Evolutionary conservation across 2,888 invertebrate genomes (phyloP).

Genomic region (Chrysomela aeneicollis): DNA sequence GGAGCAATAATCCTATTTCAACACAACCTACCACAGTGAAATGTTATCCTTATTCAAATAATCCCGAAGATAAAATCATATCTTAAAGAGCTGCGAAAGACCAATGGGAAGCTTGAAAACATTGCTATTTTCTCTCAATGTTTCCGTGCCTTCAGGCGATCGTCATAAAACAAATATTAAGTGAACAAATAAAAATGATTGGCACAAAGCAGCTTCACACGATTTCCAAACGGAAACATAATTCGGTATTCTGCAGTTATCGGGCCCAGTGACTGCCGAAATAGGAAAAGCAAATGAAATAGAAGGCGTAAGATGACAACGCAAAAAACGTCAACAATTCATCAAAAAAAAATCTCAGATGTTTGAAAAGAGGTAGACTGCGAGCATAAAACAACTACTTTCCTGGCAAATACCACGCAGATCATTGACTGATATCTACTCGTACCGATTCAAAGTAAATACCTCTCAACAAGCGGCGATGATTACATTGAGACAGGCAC

Average conservation of each 20-base stretch:
- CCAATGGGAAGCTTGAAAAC: not conserved
- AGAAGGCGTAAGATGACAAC: too few relatives aligned
- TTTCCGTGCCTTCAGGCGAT: conserved; percentile 29
- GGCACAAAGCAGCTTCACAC: not conserved
- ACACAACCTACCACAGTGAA: too few relatives aligned
- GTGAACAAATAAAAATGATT: conserved; percentile 34
- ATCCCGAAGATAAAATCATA: not conserved
- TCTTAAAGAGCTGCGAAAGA: not conserved
- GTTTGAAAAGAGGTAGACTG: too few relatives aligned
- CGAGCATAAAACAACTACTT: too few relatives aligned
- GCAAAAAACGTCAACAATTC: too few relatives aligned
- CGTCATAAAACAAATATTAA: conserved; percentile 41
- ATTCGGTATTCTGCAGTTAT: not conserved
- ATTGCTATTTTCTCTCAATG: conserved; percentile 22
- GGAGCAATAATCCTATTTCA: too few relatives aligned
- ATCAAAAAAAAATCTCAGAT: too few relatives aligned
- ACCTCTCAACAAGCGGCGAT: too few relatives aligned
- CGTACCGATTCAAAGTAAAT: too few relatives aligned
- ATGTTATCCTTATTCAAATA: not conserved
- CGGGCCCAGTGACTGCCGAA: not conserved
- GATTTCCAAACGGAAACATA: not conserved
- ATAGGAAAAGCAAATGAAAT: not conserved
- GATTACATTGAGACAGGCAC: too few relatives aligned
- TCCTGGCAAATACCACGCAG: too few relatives aligned
- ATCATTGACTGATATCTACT: too few relatives aligned